Conservation (phyloP, 2,113 vertebrate species). For the Poeciliopsis turrubarensis region DNA sequence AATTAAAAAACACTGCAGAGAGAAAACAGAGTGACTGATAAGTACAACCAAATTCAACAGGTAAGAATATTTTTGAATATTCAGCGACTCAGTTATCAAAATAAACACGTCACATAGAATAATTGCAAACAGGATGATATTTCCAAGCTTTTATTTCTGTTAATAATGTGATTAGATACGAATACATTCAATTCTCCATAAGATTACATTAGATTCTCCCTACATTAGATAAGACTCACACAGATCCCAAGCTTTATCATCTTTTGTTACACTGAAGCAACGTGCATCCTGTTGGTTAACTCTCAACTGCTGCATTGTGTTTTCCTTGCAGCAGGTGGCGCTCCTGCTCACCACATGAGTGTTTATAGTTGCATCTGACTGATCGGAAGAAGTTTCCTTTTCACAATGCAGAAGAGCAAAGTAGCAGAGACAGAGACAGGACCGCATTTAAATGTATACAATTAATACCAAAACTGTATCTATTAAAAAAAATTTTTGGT, state of each 20-base stretch:
- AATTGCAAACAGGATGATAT: too few relatives aligned
- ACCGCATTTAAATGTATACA: neutral
- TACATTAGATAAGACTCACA: neutral
- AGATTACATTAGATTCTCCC: too few relatives aligned
- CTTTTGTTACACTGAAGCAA: neutral
- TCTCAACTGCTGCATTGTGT: neutral
- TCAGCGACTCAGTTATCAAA: too few relatives aligned
- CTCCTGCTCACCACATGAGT: slow-evolving; percentile 9
- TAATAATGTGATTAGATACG: too few relatives aligned
- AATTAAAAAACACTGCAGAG: too few relatives aligned
- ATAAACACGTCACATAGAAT: too few relatives aligned
- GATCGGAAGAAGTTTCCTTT: neutral
- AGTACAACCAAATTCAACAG: too few relatives aligned
- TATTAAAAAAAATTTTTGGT: neutral
- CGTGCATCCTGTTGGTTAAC: too few relatives aligned
- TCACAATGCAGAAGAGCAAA: slow-evolving; percentile 10
- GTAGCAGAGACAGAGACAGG: neutral
- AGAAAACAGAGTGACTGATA: too few relatives aligned
- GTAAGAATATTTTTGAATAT: too few relatives aligned
- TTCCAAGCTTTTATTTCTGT: too few relatives aligned
- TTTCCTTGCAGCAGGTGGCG: slow-evolving; percentile 47
- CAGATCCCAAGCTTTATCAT: neutral
- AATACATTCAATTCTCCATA: too few relatives aligned
- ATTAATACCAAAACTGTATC: neutral
- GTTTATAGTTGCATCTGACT: neutral